Evolutionary conservation across 2,797 vertebrate species (phyloP).

Genomic region (Nasua narica): DNA sequence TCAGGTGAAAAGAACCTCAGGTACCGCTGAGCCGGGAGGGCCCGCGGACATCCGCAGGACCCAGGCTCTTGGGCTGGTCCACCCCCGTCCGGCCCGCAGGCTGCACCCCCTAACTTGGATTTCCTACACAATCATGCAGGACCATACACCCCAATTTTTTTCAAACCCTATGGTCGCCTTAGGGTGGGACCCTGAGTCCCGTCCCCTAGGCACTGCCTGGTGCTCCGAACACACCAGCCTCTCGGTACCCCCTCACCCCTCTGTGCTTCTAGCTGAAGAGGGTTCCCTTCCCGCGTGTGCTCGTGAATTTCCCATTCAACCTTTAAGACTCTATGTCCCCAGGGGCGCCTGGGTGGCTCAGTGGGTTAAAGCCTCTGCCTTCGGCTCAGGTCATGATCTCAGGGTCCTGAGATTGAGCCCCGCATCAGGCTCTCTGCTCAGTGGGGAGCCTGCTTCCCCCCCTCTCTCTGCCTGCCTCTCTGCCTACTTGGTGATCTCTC

Average conservation of each 20-base stretch:
- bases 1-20: background rate
- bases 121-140: background rate
- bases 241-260: background rate
- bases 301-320: background rate
- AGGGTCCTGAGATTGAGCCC: too few species aligned
- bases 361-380: too few species aligned
- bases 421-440: too few species aligned
- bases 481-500: too few species aligned
- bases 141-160: background rate
- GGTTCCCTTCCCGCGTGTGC: accelerated
- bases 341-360: too few species aligned
- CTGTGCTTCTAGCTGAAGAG: background rate
- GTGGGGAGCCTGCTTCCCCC: too few species aligned
- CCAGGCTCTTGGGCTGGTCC: background rate
- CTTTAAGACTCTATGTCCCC: background rate
- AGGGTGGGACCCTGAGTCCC: background rate
- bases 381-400: too few species aligned
- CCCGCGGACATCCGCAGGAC: background rate
- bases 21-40: background rate
- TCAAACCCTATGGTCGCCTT: background rate
- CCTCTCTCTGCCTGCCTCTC: too few species aligned
- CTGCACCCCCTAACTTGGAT: background rate
- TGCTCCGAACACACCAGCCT: background rate
- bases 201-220: background rate
- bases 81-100: background rate